Percentiles rank a stretch among this genome's conserved stretches.
These are phyloP conservation scores for Cacatua alba DNA, from an alignment of 2,113 vertebrate genomes.

Conservation along the genomic window DNA sequence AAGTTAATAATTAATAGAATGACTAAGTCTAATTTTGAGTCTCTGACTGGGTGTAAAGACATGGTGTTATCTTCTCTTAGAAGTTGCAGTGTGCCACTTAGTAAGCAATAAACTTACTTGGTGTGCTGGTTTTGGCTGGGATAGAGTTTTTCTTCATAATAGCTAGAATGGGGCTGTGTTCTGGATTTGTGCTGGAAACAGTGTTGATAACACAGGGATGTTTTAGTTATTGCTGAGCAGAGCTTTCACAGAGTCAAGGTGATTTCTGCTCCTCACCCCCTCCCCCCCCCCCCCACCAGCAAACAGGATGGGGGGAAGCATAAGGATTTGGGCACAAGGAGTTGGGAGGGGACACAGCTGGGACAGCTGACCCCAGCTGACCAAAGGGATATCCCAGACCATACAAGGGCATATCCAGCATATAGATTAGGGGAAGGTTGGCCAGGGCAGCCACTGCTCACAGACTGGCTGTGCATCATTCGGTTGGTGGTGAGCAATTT, in stretches of 20 bases:
- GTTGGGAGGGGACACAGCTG: neutral
- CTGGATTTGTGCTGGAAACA: neutral
- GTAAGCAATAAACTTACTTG: neutral
- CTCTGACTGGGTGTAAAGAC: neutral
- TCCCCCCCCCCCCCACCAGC: neutral
- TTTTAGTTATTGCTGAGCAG: neutral
- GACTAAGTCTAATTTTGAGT: neutral
- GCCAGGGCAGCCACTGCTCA: neutral
- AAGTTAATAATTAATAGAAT: neutral
- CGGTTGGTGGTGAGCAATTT: neutral
- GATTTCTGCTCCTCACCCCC: neutral
- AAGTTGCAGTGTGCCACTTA: neutral
- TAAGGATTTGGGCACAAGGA: neutral
- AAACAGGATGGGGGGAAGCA: no score
- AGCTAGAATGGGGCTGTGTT: neutral
- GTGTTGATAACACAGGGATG: neutral
- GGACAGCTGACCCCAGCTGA: neutral
- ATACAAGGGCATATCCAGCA: accelerated
- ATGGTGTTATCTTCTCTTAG: neutral
- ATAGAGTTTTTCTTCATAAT: neutral
- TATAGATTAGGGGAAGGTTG: neutral
- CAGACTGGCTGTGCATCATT: neutral
- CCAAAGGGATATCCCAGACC: no score
- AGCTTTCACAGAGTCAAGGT: no score
- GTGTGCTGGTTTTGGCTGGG: neutral